Conservation (phyloP, 1,140 invertebrate species). For the Helicoverpa armigera region DNA sequence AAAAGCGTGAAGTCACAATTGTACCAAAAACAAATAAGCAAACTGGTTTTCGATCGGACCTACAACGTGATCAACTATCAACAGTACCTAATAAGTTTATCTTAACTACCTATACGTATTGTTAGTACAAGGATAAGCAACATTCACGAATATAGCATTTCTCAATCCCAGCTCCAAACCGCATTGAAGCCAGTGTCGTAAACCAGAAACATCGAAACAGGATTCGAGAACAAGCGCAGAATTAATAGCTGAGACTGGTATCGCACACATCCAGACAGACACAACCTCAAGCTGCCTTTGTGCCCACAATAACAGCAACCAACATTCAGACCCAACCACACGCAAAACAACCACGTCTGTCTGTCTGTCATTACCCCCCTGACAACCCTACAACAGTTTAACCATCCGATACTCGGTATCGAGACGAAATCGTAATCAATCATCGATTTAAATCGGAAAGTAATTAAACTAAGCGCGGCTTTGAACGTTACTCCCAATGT, state of each 20-base stretch:
- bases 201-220: not conserved
- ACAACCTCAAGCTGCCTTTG: conserved; percentile 8
- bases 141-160: not conserved
- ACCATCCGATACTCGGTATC: not conserved
- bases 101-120: not conserved
- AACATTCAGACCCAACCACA: not conserved
- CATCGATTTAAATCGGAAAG: conserved; percentile 50
- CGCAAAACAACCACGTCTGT: not conserved
- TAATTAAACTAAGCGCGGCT: conserved; percentile 47
- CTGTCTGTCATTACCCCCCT: not conserved
- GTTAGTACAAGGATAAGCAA: not conserved
- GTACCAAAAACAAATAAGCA: too few species aligned
- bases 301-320: conserved; percentile 1
- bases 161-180: not conserved
- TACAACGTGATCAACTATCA: too few species aligned
- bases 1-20: too few species aligned
- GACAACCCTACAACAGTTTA: conserved; percentile 16
- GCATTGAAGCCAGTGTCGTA: not conserved
- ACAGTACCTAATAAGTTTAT: too few species aligned
- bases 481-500: conserved; percentile 10
- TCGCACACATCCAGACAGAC: not conserved
- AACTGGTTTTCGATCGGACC: too few species aligned
- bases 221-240: not conserved
- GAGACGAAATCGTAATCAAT: conserved; percentile 48
- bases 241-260: not conserved